A percentile compares a stretch with the other conserved stretches of the same genome.
These are phyloP conservation scores for Etia nguti DNA, from an alignment of 2,113 vertebrate species.

Conservation along the genomic window DNA sequence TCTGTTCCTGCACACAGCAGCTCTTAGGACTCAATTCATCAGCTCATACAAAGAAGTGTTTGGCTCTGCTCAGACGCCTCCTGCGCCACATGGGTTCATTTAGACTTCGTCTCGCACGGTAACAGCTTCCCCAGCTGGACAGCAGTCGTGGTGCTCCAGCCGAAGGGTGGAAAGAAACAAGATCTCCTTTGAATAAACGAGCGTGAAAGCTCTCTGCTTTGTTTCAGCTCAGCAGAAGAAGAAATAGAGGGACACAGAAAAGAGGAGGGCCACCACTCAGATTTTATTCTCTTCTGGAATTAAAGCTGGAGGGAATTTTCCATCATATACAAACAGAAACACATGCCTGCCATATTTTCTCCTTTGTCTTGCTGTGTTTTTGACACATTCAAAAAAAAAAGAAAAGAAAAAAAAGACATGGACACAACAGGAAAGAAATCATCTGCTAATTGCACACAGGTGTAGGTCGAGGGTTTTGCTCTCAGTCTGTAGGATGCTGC, in stretches of 20 bases:
- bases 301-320: conserved; percentile 2
- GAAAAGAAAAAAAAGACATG: background rate
- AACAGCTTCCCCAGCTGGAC: conserved; percentile 26
- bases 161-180: conserved; percentile 11
- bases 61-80: conserved; percentile 18
- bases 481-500: background rate
- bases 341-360: conserved; percentile 13
- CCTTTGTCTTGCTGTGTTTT: conserved; percentile 1
- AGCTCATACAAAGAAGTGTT: conserved; percentile 45
- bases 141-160: conserved; percentile 24
- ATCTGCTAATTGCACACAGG: background rate
- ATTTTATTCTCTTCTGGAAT: conserved; percentile 44
- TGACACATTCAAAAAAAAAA: background rate
- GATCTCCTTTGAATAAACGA: conserved; percentile 18
- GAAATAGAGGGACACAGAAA: background rate
- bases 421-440: background rate
- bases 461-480: background rate
- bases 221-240: background rate
- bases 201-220: background rate
- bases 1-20: conserved; percentile 32
- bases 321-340: conserved; percentile 54
- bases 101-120: background rate
- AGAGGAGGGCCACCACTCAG: background rate
- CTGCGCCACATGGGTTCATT: background rate
- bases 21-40: conserved; percentile 33